A percentile compares a stretch with the other conserved stretches of the same genome.
These are phyloP conservation scores for Pseudorasbora parva DNA, from an alignment of 2,113 vertebrate species.

Conservation along the genomic window DNA sequence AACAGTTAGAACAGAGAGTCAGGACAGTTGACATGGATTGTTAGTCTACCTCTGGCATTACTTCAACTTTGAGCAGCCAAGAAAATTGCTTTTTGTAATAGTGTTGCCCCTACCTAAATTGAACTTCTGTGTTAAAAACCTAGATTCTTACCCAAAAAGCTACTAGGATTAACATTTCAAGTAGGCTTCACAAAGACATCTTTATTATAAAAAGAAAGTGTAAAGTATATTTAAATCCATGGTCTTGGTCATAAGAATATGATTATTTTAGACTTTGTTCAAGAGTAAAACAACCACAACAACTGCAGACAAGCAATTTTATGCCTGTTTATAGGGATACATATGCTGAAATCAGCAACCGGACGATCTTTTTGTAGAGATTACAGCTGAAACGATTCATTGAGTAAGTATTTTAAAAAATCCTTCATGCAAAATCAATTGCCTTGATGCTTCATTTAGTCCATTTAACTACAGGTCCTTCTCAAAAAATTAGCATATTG, in stretches of 20 bases:
- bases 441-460: too few species aligned
- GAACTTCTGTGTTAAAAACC: neutral
- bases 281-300: neutral
- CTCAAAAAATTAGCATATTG: too few species aligned
- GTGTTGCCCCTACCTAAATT: neutral
- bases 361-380: too few species aligned
- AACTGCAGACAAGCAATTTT: neutral
- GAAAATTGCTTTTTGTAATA: neutral
- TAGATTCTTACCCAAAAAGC: conserved; percentile 1
- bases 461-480: too few species aligned
- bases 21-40: neutral
- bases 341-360: too few species aligned
- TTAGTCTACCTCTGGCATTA: neutral
- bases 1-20: neutral
- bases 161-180: neutral
- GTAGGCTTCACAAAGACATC: neutral
- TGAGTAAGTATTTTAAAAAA: too few species aligned
- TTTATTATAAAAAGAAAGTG: neutral
- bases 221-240: neutral
- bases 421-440: too few species aligned
- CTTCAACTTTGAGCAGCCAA: neutral
- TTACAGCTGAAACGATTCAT: too few species aligned
- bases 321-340: neutral
- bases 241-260: neutral
- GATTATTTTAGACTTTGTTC: neutral